phyloP scores from a whole-genome alignment of 2,113 vertebrate species.

The Cephalophus harveyi region DNA sequence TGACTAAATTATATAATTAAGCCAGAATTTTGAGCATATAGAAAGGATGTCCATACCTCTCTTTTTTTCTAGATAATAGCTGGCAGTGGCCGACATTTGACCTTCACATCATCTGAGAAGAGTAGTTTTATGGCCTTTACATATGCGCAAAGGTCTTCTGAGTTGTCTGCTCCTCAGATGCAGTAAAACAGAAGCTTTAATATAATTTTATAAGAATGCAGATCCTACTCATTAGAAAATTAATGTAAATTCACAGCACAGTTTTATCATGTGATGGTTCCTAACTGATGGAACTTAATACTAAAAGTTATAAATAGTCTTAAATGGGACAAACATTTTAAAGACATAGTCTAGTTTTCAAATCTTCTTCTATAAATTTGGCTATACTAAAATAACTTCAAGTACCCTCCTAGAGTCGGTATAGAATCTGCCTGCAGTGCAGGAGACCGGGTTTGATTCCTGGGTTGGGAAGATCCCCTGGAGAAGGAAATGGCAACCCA shows the following conservation, averaged over 20 bases:
- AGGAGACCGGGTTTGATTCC: not conserved
- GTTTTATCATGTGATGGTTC: conserved; percentile 33
- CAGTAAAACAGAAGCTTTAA: conserved; percentile 28
- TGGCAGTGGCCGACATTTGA: conserved; percentile 25
- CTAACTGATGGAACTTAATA: conserved; percentile 8
- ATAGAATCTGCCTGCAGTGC: not conserved
- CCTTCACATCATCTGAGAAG: not conserved
- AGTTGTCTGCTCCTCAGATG: not conserved
- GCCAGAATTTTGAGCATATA: not conserved
- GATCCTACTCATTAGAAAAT: not conserved
- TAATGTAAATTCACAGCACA: not conserved
- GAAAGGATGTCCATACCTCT: not conserved
- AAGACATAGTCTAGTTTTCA: not conserved
- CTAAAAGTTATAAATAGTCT: conserved; percentile 30
- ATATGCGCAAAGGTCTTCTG: not conserved
- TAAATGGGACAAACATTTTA: conserved; percentile 28
- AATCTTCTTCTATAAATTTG: conserved; percentile 6
- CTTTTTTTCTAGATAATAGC: not conserved
- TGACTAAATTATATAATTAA: not conserved
- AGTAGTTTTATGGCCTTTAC: not conserved
- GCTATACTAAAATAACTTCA: not conserved
- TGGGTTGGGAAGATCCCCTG: not conserved
- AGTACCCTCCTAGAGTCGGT: not conserved
- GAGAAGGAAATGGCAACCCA: not conserved
- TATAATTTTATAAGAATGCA: not conserved